phyloP scores from a whole-genome alignment of 2,113 vertebrate genomes.

The Pteruthius melanotis region DNA sequence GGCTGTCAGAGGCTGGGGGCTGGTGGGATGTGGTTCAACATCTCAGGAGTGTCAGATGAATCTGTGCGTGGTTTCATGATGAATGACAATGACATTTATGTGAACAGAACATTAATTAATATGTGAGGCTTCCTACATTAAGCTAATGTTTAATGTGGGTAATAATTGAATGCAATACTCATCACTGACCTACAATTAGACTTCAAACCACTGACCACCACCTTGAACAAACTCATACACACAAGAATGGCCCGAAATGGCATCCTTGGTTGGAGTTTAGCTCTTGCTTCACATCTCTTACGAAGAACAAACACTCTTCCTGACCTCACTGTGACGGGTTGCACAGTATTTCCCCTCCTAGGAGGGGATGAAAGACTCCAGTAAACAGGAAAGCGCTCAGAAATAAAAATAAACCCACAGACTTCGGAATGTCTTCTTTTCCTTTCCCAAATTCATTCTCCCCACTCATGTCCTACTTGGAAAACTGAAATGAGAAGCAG shows the following conservation, averaged over 20 bases:
- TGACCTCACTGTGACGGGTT: neutral
- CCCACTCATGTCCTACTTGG: neutral
- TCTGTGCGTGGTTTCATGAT: accelerated
- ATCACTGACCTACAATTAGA: neutral
- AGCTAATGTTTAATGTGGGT: neutral
- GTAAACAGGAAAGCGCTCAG: neutral
- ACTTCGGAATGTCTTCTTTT: neutral
- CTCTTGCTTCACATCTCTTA: neutral
- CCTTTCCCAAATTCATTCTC: neutral
- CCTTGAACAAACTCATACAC: neutral
- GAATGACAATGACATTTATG: neutral
- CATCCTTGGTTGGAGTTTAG: neutral
- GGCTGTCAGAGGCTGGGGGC: neutral
- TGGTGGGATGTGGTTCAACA: neutral
- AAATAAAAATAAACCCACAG: neutral
- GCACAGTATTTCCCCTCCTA: neutral
- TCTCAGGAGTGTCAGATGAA: neutral
- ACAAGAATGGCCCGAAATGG: neutral
- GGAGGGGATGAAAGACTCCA: neutral
- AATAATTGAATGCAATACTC: neutral
- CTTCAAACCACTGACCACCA: neutral
- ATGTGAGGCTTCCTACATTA: neutral
- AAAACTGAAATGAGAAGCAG: neutral
- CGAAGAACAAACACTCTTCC: neutral
- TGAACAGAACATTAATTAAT: neutral